phyloP scores from a whole-genome alignment of 2,797 vertebrate species.

The Acanthurus lineatus region DNA sequence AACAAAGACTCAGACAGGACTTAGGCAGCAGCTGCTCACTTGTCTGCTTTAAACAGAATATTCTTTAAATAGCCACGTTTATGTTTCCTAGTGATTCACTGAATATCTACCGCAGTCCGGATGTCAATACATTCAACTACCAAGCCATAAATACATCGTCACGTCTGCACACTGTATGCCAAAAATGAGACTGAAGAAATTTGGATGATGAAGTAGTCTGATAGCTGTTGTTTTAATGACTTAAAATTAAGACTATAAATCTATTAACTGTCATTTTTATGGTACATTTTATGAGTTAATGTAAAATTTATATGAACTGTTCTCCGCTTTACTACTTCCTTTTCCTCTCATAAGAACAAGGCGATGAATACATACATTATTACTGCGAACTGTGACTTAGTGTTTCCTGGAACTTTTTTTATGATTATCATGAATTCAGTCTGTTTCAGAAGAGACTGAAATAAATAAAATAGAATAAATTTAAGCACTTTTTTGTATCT shows the following conservation, averaged over 20 bases:
- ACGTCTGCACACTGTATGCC: background rate
- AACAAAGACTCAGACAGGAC: constrained; percentile 18
- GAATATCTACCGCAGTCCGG: constrained; percentile 3
- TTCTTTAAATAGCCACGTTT: constrained; percentile 56
- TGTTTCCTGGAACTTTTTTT: background rate
- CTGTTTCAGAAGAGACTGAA: constrained; percentile 4
- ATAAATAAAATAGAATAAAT: background rate
- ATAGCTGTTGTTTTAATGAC: background rate
- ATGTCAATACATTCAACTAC: constrained; percentile 34
- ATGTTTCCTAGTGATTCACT: constrained; percentile 44
- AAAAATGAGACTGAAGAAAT: background rate
- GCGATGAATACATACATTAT: background rate
- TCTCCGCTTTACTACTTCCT: constrained; percentile 69
- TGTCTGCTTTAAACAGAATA: constrained; percentile 22
- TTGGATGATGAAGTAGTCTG: background rate
- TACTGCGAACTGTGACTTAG: constrained; percentile 20
- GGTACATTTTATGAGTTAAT: constrained; percentile 36
- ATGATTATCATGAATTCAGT: background rate
- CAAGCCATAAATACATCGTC: constrained; percentile 43
- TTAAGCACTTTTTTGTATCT: background rate
- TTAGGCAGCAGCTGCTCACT: constrained; percentile 26
- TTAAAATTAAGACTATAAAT: background rate
- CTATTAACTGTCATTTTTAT: constrained; percentile 32
- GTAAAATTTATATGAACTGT: constrained; percentile 25
- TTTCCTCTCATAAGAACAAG: constrained; percentile 42